Evolutionary conservation across 2,797 vertebrate species (phyloP).

Genomic region (Picus viridis): DNA sequence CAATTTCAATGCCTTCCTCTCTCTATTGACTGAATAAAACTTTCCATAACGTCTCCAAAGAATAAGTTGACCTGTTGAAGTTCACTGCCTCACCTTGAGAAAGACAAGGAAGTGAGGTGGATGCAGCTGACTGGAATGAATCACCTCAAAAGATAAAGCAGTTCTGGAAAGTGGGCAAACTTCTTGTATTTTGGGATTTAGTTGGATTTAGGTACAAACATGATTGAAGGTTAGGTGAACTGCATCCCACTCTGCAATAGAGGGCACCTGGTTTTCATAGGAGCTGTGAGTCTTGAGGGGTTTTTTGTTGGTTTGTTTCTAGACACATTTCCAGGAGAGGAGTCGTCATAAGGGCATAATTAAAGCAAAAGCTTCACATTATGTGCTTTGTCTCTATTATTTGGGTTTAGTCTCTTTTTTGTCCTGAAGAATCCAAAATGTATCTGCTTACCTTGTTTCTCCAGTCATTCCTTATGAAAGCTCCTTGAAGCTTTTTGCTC

Average conservation of each 20-base stretch:
- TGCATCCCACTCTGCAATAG: background rate
- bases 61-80: background rate
- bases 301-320: background rate
- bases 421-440: background rate
- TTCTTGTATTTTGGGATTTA: background rate
- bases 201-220: background rate
- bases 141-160: background rate
- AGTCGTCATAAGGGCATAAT: background rate
- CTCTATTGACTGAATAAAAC: background rate
- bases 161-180: background rate
- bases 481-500: background rate
- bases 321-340: background rate
- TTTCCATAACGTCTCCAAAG: background rate
- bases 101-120: accelerated
- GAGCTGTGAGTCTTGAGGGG: background rate
- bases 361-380: background rate
- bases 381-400: background rate
- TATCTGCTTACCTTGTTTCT: background rate
- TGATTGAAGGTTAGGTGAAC: background rate
- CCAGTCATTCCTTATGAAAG: background rate
- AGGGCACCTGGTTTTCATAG: background rate
- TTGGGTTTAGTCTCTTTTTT: background rate
- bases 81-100: background rate
- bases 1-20: background rate
- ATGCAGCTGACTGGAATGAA: background rate